phyloP scores from a whole-genome alignment of 2,113 vertebrate genomes.

The human region GRCh38 chr3:132969001-132969500 shows the following conservation, averaged over 20 bases:
- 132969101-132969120: background rate
- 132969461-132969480: background rate
- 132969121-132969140: background rate
- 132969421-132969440: slow-evolving; percentile 14
- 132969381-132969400: background rate
- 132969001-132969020: background rate
- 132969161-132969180: background rate
- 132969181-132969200: background rate
- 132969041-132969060: background rate
- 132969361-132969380: slow-evolving; percentile 20
- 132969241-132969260: background rate
- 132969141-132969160: background rate
- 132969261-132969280: background rate
- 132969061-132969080: no score
- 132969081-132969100: background rate
- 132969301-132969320: background rate
- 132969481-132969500: slow-evolving; percentile 36
- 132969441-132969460: background rate
- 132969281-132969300: background rate
- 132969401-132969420: background rate
- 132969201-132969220: background rate
- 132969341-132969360: background rate
- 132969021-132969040: background rate
- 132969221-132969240: background rate
- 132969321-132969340: background rate